phyloP scores from a whole-genome alignment of 1,140 invertebrate species.

The Penaeus chinensis region DNA sequence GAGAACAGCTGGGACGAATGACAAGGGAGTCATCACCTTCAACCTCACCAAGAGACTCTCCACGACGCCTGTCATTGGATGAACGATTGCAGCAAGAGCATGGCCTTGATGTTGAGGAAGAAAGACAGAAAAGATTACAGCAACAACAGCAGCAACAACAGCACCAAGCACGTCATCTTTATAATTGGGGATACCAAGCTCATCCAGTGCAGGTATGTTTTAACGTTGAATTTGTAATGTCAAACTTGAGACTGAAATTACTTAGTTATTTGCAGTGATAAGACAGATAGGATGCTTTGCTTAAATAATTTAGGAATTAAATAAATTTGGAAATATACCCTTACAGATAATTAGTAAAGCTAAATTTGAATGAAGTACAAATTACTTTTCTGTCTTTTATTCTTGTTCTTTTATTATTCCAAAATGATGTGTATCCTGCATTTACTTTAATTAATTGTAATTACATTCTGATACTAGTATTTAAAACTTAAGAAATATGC shows the following conservation, averaged over 20 bases:
- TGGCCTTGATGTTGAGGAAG: conserved; percentile 65
- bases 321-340: too few species aligned
- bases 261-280: too few species aligned
- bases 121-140: conserved; percentile 35
- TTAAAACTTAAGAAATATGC: too few species aligned
- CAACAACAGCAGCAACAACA: conserved; percentile 47
- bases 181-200: conserved; percentile 30
- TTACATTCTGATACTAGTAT: too few species aligned
- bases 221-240: background rate
- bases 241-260: background rate
- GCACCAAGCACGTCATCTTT: conserved; percentile 37
- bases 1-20: conserved; percentile 45
- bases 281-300: too few species aligned
- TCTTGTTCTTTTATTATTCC: too few species aligned
- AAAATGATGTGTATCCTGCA: too few species aligned
- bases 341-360: too few species aligned
- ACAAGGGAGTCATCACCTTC: conserved; percentile 28
- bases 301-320: too few species aligned
- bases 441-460: too few species aligned
- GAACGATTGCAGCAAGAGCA: conserved; percentile 69
- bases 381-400: too few species aligned
- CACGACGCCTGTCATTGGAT: conserved; percentile 68
- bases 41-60: conserved; percentile 63
- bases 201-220: conserved; percentile 21
- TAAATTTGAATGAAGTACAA: too few species aligned